phyloP scores from a whole-genome alignment of 2,888 invertebrate species.

The Heteromurus nitidus region DNA sequence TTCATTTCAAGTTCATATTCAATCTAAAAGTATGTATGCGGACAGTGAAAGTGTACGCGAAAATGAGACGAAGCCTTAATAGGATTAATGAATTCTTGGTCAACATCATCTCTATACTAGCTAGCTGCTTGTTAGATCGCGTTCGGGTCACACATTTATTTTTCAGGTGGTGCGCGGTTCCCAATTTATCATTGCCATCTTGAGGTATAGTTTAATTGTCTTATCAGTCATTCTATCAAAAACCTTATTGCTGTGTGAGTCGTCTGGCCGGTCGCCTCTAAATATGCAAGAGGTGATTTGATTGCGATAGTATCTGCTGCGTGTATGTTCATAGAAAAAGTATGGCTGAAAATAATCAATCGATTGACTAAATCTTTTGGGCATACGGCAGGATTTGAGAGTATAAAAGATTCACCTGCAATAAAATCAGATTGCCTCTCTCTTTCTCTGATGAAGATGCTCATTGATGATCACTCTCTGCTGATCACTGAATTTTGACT shows the following conservation, averaged over 20 bases:
- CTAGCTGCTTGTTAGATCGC: no score
- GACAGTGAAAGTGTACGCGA: constrained; percentile 9
- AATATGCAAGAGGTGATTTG: not conserved
- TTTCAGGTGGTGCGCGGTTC: no score
- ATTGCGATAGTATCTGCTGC: no score
- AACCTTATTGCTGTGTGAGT: no score
- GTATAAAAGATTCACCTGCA: not conserved
- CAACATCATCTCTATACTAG: no score
- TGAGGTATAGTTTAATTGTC: not conserved
- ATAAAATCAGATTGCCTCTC: not conserved
- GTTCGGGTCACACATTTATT: no score
- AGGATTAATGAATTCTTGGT: constrained; percentile 22
- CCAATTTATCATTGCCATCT: not conserved
- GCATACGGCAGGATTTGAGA: no score
- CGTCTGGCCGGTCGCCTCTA: no score
- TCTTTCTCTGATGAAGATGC: not conserved
- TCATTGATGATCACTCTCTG: not conserved
- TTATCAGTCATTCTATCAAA: not conserved
- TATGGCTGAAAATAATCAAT: not conserved
- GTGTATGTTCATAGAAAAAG: no score
- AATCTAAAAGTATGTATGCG: not conserved
- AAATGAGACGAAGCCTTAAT: constrained; percentile 8
- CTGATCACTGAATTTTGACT: no score
- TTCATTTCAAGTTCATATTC: not conserved
- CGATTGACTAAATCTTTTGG: no score